These are phyloP conservation scores for Mastomys coucha DNA, from an alignment of 2,113 vertebrate species.

Conservation along the genomic window DNA sequence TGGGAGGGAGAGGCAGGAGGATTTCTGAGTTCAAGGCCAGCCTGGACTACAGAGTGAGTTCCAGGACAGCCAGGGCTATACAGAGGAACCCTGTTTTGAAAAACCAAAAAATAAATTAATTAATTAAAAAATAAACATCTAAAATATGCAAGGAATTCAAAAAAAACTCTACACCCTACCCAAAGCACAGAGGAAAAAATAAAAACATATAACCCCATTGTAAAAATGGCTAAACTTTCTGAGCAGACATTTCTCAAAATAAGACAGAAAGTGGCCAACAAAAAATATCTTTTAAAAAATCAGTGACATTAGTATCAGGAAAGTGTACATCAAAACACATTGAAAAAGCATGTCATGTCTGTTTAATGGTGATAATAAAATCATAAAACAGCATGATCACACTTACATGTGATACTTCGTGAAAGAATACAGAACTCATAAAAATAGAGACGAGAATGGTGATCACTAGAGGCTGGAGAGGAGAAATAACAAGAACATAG, in stretches of 20 bases:
- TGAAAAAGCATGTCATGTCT: neutral
- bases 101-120: no score
- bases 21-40: no score
- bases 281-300: neutral
- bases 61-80: no score
- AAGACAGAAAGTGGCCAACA: neutral
- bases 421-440: neutral
- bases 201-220: neutral
- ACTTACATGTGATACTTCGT: neutral
- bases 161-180: neutral
- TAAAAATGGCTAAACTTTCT: neutral
- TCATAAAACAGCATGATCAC: neutral
- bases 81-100: no score
- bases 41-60: no score
- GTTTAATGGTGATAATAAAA: neutral
- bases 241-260: neutral
- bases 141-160: neutral
- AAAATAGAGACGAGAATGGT: neutral
- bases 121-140: neutral
- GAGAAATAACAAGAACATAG: rapidly evolving
- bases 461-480: neutral
- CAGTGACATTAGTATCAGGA: neutral
- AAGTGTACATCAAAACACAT: neutral
- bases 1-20: no score
- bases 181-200: neutral